A percentile compares a stretch with the other conserved stretches of the same genome.
Evolutionary conservation across 2,888 invertebrate genomes (phyloP).

Genomic region (Lymantria dispar): DNA sequence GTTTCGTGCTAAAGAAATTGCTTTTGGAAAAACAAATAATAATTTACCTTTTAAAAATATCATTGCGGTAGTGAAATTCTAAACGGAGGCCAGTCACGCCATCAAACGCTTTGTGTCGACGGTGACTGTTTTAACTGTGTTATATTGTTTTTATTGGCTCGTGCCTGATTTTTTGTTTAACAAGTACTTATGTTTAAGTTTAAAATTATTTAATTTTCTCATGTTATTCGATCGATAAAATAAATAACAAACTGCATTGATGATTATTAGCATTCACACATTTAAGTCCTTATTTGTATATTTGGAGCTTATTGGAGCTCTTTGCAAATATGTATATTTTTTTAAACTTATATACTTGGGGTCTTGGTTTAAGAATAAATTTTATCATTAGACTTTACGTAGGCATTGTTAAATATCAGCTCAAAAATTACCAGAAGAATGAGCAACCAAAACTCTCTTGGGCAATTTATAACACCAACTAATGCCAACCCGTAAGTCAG

Average conservation of each 20-base stretch:
- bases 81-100: conserved; percentile 31
- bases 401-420: too few relatives aligned
- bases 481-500: too few relatives aligned
- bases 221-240: neutral
- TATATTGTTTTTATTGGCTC: neutral
- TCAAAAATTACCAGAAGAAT: too few relatives aligned
- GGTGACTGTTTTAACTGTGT: conserved; percentile 12
- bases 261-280: too few relatives aligned
- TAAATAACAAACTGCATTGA: neutral
- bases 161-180: neutral
- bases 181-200: neutral
- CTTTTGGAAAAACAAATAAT: conserved; percentile 24
- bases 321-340: too few relatives aligned
- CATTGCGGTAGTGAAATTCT: conserved; percentile 19
- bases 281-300: too few relatives aligned
- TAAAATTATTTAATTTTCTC: neutral
- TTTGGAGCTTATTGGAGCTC: too few relatives aligned
- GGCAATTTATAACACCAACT: too few relatives aligned
- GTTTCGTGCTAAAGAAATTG: conserved; percentile 17
- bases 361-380: too few relatives aligned
- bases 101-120: conserved; percentile 24
- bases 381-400: too few relatives aligned
- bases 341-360: too few relatives aligned
- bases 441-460: too few relatives aligned
- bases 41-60: conserved; percentile 27